Conservation (phyloP, 2,888 invertebrate species). For the Himalopsyche kuldschensis region DNA sequence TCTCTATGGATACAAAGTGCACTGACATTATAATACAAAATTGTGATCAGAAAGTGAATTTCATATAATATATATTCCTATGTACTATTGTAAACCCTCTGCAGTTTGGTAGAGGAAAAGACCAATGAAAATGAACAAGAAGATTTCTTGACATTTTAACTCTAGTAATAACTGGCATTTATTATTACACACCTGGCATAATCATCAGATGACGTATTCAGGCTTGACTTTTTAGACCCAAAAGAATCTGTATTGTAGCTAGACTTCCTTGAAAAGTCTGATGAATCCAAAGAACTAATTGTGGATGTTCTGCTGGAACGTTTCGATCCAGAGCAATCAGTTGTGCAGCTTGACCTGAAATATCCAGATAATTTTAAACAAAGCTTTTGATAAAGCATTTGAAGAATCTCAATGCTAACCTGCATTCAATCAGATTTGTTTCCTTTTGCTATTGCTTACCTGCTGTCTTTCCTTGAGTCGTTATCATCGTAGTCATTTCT, state of each 20-base stretch:
- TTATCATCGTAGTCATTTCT: conserved; percentile 45
- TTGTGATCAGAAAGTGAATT: too few species aligned
- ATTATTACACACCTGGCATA: conserved; percentile 28
- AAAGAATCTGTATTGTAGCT: conserved; percentile 53
- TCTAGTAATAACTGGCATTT: too few species aligned
- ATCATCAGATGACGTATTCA: conserved; percentile 30
- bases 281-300: conserved; percentile 55
- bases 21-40: too few species aligned
- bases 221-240: conserved; percentile 33
- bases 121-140: too few species aligned
- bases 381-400: too few species aligned
- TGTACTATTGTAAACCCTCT: too few species aligned
- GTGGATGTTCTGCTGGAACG: conserved; percentile 55
- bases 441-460: background rate
- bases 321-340: conserved; percentile 47
- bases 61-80: too few species aligned
- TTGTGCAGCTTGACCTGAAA: conserved; percentile 24
- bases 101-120: too few species aligned
- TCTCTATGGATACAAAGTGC: too few species aligned
- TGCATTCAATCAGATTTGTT: background rate
- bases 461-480: conserved; percentile 19
- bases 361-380: background rate
- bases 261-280: conserved; percentile 54
- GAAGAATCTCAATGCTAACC: background rate
- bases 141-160: too few species aligned